Base-by-base conservation (phyloP, 2,888 invertebrate genomes). In the Poecilus cupreus region DNA sequence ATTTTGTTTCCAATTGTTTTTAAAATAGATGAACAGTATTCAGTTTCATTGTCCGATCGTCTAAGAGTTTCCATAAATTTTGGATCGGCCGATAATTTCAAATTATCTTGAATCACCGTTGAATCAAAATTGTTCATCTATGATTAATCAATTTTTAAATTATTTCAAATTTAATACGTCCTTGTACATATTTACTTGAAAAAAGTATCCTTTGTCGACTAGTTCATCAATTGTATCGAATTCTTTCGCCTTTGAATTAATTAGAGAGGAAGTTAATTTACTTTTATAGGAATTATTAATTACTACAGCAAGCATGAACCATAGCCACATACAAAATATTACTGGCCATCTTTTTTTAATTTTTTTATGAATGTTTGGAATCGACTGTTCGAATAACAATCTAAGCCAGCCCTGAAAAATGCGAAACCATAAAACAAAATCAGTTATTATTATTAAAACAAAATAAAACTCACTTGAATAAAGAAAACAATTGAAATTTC, bases 251-350 rank as follows among this genome's bases (percentile, higher is more conserved):
- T 26, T 60, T 11, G 75, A 60, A 49, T 57, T 75, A 13, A 81
- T 81, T 18, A 81, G 8, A 2, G 75, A 81, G 13, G 81, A 74
- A 11, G 75, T 81, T 10, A 81, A 32, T 57, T 64, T 81, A 32
- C 81, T 81, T 46, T 81, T 81, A 13, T 81, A 81, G 6, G 81
- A 54, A 18, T 13, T 60, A 10, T 70, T 81, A 10, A 81, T 49
- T 5, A 81, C 60, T 0, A 81, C 11, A 24, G 75, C 60, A 5
- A 81, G 13, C 20, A 32, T 49, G 5, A 81, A 75, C 81, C 81
- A 81, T 46, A 81, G 18, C 60, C 4, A 2, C 60, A 81, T 74
- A 6, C 74, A 46, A 22, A 54, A 43, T 18, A 75, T 11, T 1
- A 43, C n/a, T 16, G 81, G 13, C 74, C 74, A 81, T 22, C 49